phyloP scores from a whole-genome alignment of 2,888 invertebrate species.

The Megaustenia siamemsis region DNA sequence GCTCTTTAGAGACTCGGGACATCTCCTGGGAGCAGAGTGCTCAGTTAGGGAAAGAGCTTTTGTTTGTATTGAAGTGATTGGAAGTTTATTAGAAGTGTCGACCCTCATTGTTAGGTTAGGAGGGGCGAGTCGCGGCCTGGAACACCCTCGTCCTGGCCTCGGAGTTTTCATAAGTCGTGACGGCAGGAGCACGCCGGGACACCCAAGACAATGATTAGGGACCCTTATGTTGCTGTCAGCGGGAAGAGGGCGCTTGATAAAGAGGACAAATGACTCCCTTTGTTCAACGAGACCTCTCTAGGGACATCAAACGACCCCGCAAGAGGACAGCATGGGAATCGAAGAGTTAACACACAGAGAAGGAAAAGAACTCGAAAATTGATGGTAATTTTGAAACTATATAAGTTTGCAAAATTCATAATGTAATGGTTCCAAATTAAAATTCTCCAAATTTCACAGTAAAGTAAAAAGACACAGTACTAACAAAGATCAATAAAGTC shows the following conservation, averaged over 20 bases:
- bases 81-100: constrained; percentile 59
- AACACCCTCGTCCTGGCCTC: constrained; percentile 2
- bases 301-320: constrained; percentile 28
- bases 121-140: background rate
- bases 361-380: background rate
- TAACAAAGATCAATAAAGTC: too few species aligned
- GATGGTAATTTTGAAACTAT: too few species aligned
- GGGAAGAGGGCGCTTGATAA: constrained; percentile 30
- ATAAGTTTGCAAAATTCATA: too few species aligned
- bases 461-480: too few species aligned
- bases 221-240: constrained; percentile 54
- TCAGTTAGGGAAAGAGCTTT: constrained; percentile 57
- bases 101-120: constrained; percentile 49
- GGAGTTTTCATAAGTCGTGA: constrained; percentile 35
- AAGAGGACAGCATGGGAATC: background rate
- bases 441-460: too few species aligned
- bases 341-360: background rate
- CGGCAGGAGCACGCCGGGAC: constrained; percentile 43
- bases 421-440: too few species aligned
- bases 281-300: constrained; percentile 22
- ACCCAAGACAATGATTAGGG: constrained; percentile 51
- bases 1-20: background rate
- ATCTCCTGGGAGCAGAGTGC: constrained; percentile 40
- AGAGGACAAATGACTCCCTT: constrained; percentile 50
- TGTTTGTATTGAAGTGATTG: constrained; percentile 58